A percentile compares a stretch with the other conserved stretches of the same genome.
Conservation (phyloP, 2,113 vertebrate genomes). For the Atlantisia rogersi region DNA sequence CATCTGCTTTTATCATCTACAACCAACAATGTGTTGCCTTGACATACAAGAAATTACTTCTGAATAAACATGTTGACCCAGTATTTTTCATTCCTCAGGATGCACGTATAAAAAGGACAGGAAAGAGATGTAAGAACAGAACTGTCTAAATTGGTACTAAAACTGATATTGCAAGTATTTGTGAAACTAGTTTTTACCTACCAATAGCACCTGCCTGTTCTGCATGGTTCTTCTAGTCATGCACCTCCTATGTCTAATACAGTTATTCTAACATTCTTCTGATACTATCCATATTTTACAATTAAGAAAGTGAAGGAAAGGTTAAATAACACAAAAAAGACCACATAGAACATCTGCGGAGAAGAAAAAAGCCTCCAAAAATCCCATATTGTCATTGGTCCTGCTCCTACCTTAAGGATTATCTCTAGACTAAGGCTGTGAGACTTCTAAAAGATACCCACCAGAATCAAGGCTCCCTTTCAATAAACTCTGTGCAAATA, state of each 20-base stretch:
- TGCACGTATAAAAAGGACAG: background rate
- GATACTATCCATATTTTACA: background rate
- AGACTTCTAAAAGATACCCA: background rate
- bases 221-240: background rate
- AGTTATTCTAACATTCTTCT: background rate
- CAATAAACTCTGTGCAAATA: background rate
- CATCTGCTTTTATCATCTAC: background rate
- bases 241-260: background rate
- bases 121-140: background rate
- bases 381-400: rapidly evolving
- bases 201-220: background rate
- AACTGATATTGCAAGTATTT: background rate
- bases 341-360: background rate
- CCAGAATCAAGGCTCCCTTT: background rate
- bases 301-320: background rate
- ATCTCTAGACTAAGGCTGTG: background rate
- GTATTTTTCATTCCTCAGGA: background rate
- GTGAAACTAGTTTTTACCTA: background rate
- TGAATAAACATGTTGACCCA: background rate
- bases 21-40: background rate
- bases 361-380: background rate
- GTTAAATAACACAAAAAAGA: background rate
- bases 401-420: background rate
- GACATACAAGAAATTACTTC: background rate
- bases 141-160: background rate